phyloP scores from a whole-genome alignment of 2,797 vertebrate genomes.

The Protonibea diacanthus region DNA sequence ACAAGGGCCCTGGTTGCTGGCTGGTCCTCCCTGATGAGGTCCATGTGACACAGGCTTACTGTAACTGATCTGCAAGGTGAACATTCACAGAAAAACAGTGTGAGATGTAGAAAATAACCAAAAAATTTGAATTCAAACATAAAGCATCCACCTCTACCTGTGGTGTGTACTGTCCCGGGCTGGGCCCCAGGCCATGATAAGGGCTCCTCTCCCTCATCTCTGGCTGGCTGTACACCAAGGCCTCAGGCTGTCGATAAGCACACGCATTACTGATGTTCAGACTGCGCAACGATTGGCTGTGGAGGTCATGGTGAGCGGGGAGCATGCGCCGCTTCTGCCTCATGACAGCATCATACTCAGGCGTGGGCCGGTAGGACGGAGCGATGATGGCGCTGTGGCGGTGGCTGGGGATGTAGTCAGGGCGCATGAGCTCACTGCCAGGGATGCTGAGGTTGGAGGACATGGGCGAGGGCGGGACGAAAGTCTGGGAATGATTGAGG shows the following conservation, averaged over 20 bases:
- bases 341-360: conserved; percentile 97
- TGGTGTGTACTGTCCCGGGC: conserved; percentile 79
- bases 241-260: conserved; percentile 93
- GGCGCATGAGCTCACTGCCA: conserved; percentile 94
- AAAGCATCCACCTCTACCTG: conserved; percentile 69
- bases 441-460: conserved; percentile 97
- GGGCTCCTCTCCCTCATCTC: conserved; percentile 93
- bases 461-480: conserved; percentile 92
- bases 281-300: conserved; percentile 95
- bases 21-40: conserved; percentile 86
- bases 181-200: conserved; percentile 82
- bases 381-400: conserved; percentile 96
- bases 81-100: conserved; percentile 16
- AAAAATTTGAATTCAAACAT: neutral
- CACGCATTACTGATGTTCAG: conserved; percentile 95
- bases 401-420: conserved; percentile 95
- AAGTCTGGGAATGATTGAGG: conserved; percentile 94
- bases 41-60: conserved; percentile 86
- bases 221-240: conserved; percentile 95
- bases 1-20: conserved; percentile 73
- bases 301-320: conserved; percentile 86
- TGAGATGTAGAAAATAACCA: conserved; percentile 8
- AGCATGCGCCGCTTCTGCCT: conserved; percentile 91
- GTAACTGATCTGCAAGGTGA: conserved; percentile 83
- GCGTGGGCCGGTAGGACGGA: conserved; percentile 96